Evolutionary conservation across 1,140 invertebrate genomes (phyloP), one percentile per base, ranked within the genome.

Genomic region (Zaprionus inermis): DNA sequence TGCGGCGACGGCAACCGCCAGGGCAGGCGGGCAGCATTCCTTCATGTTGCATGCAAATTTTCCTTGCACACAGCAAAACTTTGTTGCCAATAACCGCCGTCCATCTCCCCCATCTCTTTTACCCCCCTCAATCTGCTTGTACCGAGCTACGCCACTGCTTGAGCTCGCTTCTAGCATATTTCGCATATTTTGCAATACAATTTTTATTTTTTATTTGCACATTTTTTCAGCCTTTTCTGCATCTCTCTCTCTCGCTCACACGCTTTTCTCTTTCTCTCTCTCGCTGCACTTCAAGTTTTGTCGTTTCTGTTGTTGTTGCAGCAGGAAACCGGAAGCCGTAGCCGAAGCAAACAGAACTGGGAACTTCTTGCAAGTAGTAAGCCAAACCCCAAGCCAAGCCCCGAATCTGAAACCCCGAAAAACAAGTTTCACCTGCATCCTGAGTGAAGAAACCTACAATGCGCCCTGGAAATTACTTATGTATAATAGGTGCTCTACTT

Each of bases 391-490:
- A n/a, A 56, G 49, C 9, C 5, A 22, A 63, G 52, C 18, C 12
- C 9, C 20, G 12, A 34, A 22, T 18, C 34, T n/a, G 32, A 64
- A 36, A 44, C 38, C 18, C 36, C 49, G 51, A 60, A 24, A 56
- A 41, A 20, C 18, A 20, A 34, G 20, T 36, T 24, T 34, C 54
- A 32, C 51, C 46, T 20, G 32, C 52, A 54, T 54, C 32, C 36
- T 54, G 52, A 66, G 51, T 66, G 22, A 9, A 32, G 30, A 32
- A 67, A 10, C 18, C 32, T 20, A 49, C 38, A 70, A 24, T 60
- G 71, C 57, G 57, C 75, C 64, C 63, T 54, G 76, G 65, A 82
- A 82, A 72, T 82, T 79, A 82, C 80, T 78, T 82, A 82, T 82
- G 72, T 74, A 70, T 64, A 63, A 66, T 60, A 65, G 18, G 18